phyloP scores from a whole-genome alignment of 2,888 invertebrate genomes.

The Tigriopus californicus region DNA sequence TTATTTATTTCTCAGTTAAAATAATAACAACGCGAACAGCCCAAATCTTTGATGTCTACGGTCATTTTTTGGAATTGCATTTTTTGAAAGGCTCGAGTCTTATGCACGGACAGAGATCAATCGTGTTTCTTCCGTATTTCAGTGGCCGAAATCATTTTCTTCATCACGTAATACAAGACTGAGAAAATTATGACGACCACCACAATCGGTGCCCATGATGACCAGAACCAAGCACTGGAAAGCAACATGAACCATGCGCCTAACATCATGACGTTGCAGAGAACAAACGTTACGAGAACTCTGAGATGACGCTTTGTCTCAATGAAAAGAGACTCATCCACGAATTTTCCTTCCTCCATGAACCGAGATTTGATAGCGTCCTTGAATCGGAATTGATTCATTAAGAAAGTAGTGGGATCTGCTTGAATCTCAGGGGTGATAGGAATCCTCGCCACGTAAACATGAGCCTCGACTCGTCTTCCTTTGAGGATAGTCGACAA shows the following conservation, averaged over 20 bases:
- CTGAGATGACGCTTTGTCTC: background rate
- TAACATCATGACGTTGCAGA: background rate
- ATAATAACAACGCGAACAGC: too few species aligned
- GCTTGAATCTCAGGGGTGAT: constrained; percentile 54
- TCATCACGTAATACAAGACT: constrained; percentile 44
- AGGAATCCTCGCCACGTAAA: constrained; percentile 61
- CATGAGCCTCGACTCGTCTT: constrained; percentile 46
- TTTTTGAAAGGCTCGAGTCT: too few species aligned
- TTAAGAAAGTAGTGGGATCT: constrained; percentile 54
- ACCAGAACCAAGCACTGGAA: constrained; percentile 22
- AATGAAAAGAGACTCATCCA: background rate
- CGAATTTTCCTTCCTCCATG: background rate
- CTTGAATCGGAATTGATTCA: constrained; percentile 49
- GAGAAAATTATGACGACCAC: constrained; percentile 36
- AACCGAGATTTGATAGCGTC: constrained; percentile 24
- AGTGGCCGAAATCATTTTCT: constrained; percentile 61
- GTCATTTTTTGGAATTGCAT: too few species aligned
- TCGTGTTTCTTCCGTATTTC: constrained; percentile 48
- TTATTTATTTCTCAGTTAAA: too few species aligned
- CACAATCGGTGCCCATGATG: constrained; percentile 18
- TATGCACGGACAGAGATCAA: too few species aligned
- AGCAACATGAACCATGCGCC: constrained; percentile 23
- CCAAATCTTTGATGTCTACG: too few species aligned
- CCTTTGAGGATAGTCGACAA: constrained; percentile 56
- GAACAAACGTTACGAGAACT: background rate